phyloP scores from a whole-genome alignment of 2,113 vertebrate genomes.

The Rhineura floridana region DNA sequence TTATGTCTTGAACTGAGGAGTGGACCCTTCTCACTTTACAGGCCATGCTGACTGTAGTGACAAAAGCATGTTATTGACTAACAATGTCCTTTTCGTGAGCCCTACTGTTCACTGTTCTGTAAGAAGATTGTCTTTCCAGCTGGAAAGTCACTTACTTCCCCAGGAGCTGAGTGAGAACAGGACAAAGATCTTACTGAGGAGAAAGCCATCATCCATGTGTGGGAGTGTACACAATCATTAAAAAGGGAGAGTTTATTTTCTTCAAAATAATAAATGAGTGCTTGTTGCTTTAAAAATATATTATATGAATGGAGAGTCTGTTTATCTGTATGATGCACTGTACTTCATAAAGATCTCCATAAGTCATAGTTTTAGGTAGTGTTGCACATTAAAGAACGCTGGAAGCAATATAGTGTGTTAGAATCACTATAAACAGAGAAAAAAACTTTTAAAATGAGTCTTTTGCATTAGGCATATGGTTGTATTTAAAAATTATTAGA shows the following conservation, averaged over 20 bases:
- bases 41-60: neutral
- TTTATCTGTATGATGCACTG: constrained; percentile 25
- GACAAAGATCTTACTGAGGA: neutral
- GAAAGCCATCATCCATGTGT: neutral
- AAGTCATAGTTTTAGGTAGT: constrained; percentile 28
- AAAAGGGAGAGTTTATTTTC: neutral
- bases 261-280: neutral
- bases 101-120: neutral
- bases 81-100: too few relatives aligned
- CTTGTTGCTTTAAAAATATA: constrained; percentile 7
- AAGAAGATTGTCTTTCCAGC: too few relatives aligned
- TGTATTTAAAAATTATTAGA: constrained; percentile 43
- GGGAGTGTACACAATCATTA: neutral
- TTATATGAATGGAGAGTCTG: neutral
- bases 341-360: constrained; percentile 34
- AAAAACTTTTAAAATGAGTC: constrained; percentile 6
- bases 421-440: constrained; percentile 31
- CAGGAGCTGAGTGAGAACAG: too few relatives aligned
- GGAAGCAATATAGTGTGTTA: constrained; percentile 42
- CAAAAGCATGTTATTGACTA: neutral
- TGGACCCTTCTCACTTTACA: neutral
- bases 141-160: too few relatives aligned
- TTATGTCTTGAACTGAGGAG: neutral
- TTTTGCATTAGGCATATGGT: constrained; percentile 48
- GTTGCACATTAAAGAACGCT: constrained; percentile 43